phyloP scores from a whole-genome alignment of 1,140 invertebrate species.

The Zaprionus gabonicus region DNA sequence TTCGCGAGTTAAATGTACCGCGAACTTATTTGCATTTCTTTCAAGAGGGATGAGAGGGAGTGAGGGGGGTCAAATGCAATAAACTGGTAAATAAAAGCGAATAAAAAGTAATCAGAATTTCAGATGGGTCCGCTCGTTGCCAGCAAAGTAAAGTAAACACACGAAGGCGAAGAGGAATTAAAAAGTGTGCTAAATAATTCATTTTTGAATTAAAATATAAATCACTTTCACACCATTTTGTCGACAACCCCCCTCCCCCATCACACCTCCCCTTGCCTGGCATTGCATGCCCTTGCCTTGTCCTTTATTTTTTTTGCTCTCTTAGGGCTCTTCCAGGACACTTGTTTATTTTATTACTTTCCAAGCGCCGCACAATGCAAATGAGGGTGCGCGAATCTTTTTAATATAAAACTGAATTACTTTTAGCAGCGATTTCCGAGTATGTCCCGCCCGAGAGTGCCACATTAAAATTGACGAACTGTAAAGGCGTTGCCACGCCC shows the following conservation, averaged over 20 bases:
- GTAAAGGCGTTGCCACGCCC: constrained; percentile 65
- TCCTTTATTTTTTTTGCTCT: constrained; percentile 39
- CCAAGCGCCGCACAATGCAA: constrained; percentile 44
- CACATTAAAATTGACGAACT: constrained; percentile 84
- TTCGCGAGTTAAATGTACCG: constrained; percentile 68
- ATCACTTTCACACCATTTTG: constrained; percentile 84
- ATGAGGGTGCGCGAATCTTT: constrained; percentile 61
- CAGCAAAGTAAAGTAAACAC: constrained; percentile 49
- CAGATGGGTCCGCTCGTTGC: constrained; percentile 47
- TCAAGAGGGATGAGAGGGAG: not conserved
- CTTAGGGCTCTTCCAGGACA: constrained; percentile 52
- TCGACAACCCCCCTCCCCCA: constrained; percentile 47
- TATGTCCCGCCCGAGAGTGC: constrained; percentile 44
- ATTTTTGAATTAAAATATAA: constrained; percentile 84
- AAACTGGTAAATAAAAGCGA: constrained; percentile 73
- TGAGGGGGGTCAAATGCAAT: constrained; percentile 63
- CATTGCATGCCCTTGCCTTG: constrained; percentile 41
- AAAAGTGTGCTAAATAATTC: constrained; percentile 84
- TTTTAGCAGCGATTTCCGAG: constrained; percentile 82
- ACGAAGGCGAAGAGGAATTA: constrained; percentile 66
- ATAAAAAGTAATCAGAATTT: constrained; percentile 83
- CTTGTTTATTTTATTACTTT: constrained; percentile 83
- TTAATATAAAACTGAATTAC: constrained; percentile 83
- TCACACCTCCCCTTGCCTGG: not conserved
- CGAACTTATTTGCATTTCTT: constrained; percentile 73